A percentile compares a stretch with the other conserved stretches of the same genome.
Conservation (phyloP, 2,888 invertebrate genomes). For the Drosophila helvetica region DNA sequence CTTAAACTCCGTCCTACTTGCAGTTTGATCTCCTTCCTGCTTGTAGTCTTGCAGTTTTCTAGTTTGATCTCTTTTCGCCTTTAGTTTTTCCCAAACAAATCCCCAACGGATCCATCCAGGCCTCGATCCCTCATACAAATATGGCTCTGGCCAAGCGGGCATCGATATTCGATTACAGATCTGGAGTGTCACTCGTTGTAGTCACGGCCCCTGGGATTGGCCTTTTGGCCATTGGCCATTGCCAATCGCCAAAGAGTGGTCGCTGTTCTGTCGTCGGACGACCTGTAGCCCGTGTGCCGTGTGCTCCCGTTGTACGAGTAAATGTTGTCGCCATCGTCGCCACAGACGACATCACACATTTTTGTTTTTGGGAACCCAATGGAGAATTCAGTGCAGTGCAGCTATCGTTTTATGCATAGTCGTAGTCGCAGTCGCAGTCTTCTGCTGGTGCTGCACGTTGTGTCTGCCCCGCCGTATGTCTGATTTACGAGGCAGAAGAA, state of each 20-base stretch:
- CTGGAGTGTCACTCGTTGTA: constrained; percentile 44
- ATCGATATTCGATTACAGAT: constrained; percentile 46
- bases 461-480: constrained; percentile 48
- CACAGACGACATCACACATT: constrained; percentile 82
- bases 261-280: constrained; percentile 22
- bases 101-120: constrained; percentile 8
- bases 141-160: constrained; percentile 19
- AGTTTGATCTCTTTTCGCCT: background rate
- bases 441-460: constrained; percentile 19
- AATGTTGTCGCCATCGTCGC: constrained; percentile 69
- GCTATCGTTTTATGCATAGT: background rate
- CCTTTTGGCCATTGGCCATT: constrained; percentile 57
- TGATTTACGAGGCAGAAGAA: constrained; percentile 65
- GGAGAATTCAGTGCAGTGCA: constrained; percentile 70
- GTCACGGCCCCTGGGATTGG: constrained; percentile 76
- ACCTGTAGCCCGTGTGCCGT: constrained; percentile 32
- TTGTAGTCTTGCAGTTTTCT: background rate
- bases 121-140: constrained; percentile 30
- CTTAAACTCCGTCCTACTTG: background rate
- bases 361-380: constrained; percentile 34
- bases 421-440: constrained; percentile 46
- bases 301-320: constrained; percentile 68
- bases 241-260: constrained; percentile 53
- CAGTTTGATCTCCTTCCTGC: background rate
- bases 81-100: background rate